Evolutionary conservation across 2,888 invertebrate genomes (phyloP).

Genomic region (Leptinotarsa rubiginosa): DNA sequence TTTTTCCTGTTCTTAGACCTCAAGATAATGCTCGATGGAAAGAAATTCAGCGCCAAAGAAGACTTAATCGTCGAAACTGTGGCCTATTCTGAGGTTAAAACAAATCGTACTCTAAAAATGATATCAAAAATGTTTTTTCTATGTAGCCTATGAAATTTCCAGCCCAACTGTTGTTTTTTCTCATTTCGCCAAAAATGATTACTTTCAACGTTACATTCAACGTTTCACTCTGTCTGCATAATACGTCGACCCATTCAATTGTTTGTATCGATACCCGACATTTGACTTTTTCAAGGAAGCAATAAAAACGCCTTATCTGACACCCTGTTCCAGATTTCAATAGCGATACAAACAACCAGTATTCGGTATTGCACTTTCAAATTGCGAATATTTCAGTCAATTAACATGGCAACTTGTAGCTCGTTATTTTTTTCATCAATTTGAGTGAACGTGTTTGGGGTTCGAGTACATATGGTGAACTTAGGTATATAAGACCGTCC

Average conservation of each 20-base stretch:
- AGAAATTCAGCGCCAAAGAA: too few relatives aligned
- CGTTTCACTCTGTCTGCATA: too few relatives aligned
- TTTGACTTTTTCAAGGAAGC: constrained; percentile 20
- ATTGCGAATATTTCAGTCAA: constrained; percentile 45
- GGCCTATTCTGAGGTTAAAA: too few relatives aligned
- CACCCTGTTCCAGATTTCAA: constrained; percentile 28
- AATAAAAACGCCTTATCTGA: constrained; percentile 29
- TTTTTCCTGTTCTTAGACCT: too few relatives aligned
- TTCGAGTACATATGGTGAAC: constrained; percentile 27
- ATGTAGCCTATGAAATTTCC: too few relatives aligned
- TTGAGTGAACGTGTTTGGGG: constrained; percentile 45
- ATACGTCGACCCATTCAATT: neutral
- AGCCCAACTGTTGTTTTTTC: too few relatives aligned
- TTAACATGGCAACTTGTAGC: constrained; percentile 43
- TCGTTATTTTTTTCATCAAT: constrained; percentile 41
- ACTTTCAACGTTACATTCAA: too few relatives aligned
- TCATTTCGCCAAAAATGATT: too few relatives aligned
- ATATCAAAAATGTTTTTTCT: too few relatives aligned
- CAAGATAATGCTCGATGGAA: too few relatives aligned
- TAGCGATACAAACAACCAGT: constrained; percentile 27
- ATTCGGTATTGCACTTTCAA: constrained; percentile 42
- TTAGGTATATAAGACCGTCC: constrained; percentile 44
- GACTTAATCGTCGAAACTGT: too few relatives aligned
- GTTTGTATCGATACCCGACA: neutral
- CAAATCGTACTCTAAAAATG: too few relatives aligned